phyloP scores from a whole-genome alignment of 2,113 vertebrate genomes.

The Cervus canadensis region DNA sequence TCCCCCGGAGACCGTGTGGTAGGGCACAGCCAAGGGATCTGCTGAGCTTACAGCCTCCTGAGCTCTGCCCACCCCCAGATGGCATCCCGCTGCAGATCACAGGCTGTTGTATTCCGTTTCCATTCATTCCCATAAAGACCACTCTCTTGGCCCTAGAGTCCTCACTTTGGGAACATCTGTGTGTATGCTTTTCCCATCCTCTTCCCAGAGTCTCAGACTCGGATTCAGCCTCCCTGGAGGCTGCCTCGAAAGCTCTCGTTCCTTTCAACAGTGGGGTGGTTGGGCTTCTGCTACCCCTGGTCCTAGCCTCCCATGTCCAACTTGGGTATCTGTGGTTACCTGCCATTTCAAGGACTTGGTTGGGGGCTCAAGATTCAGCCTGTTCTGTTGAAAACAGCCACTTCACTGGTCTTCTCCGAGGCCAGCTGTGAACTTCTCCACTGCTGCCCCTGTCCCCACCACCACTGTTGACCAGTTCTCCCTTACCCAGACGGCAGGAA shows the following conservation, averaged over 20 bases:
- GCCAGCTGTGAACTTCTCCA: background rate
- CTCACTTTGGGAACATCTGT: background rate
- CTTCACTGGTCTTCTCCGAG: background rate
- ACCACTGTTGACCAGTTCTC: no score
- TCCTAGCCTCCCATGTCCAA: no score
- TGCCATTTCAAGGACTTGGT: background rate
- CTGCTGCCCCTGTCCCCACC: background rate
- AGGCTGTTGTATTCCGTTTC: no score
- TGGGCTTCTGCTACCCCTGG: background rate
- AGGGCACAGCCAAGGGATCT: no score
- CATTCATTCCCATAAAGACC: background rate
- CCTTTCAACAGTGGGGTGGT: rapidly evolving
- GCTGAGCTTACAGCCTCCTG: no score
- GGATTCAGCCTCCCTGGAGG: background rate
- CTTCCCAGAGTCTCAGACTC: background rate
- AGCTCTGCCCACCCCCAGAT: no score
- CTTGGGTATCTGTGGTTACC: no score
- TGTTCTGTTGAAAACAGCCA: background rate
- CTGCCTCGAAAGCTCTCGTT: background rate
- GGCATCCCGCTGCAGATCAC: no score
- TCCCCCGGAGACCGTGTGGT: rapidly evolving
- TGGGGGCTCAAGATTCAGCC: background rate
- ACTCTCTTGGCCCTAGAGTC: background rate
- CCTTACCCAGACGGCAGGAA: no score
- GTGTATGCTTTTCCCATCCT: background rate